Evolutionary conservation across 1,140 invertebrate species (phyloP), one percentile per base, ranked within the genome.

Genomic region (Drosophila truncata): DNA sequence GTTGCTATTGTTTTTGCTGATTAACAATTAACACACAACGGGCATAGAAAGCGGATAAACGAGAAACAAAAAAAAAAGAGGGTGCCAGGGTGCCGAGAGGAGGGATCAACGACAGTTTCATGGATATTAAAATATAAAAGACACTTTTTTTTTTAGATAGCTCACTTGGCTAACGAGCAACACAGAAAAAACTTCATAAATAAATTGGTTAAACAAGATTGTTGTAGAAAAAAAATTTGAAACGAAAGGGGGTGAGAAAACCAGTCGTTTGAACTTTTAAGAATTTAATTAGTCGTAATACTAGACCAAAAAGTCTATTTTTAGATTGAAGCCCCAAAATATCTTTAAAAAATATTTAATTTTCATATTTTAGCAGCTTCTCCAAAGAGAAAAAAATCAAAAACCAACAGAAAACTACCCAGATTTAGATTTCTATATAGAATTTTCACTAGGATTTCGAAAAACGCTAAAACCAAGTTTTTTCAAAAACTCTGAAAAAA

Each of bases 21-120:
- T 72, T 72, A 72, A 72, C 66, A 72, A 72, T 72, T 72, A 72
- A 72, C 52, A 72, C 52, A 60, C 29, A 72, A 72, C 52, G 23
- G 44, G 29, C 44, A 50, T 72, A 60, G 66, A 71, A 27, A 60
- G 66, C 27, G 52, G 44, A 27, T 44, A 35, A 42, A 27, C 35
- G 35, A 20, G 13, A 31, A 58, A 57, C 20, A n/a, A 20, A 33
- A 8, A 29, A 29, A 29, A 2, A 29, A 49, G 25, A 27, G 50
- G 65, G 49, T 9, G 47, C 33, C 9, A 23, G 29, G 9, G 13
- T 25, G 46, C 20, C 31, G 52, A 59, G 23, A 13, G 41, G 25
- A 35, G 23, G 16, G 25, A 18, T 14, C 25, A 67, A 46, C 69
- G 37, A 37, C 31, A 47, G 42, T 39, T 59, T 71, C 23, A 29